These are phyloP conservation scores for Drosophila robusta DNA, from an alignment of 2,888 invertebrate species.

Conservation along the genomic window DNA sequence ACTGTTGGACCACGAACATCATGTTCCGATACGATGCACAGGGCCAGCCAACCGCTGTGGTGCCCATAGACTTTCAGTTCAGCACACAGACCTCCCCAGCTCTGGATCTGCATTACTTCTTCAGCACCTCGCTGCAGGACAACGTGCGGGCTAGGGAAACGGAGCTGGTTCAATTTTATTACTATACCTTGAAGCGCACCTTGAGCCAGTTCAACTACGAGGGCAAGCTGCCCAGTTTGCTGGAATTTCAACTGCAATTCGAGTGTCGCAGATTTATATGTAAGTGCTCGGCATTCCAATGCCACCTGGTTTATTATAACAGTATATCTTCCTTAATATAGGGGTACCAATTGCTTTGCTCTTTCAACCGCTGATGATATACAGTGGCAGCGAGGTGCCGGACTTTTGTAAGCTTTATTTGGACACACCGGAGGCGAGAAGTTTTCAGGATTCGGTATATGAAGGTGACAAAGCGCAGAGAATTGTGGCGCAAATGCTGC, in stretches of 20 bases:
- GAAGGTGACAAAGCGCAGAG: slow-evolving; percentile 70
- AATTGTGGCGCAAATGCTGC: slow-evolving; percentile 74
- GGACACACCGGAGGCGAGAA: slow-evolving; percentile 73
- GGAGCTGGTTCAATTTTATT: slow-evolving; percentile 76
- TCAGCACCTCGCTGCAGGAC: slow-evolving; percentile 72
- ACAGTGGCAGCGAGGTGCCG: slow-evolving; percentile 73
- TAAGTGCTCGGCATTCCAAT: not conserved
- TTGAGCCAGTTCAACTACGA: slow-evolving; percentile 49
- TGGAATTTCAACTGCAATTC: slow-evolving; percentile 58
- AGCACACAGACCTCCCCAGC: slow-evolving; percentile 71
- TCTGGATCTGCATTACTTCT: slow-evolving; percentile 78
- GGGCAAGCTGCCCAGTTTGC: slow-evolving; percentile 62
- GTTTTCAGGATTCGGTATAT: slow-evolving; percentile 79
- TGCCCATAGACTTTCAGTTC: slow-evolving; percentile 80
- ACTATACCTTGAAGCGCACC: slow-evolving; percentile 49
- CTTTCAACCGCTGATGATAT: slow-evolving; percentile 80
- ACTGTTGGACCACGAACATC: slow-evolving; percentile 79
- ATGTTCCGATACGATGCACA: slow-evolving; percentile 72
- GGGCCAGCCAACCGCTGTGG: slow-evolving; percentile 53
- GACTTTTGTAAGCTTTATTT: slow-evolving; percentile 77
- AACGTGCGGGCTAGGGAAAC: slow-evolving; percentile 61
- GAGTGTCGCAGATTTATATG: slow-evolving; percentile 56
- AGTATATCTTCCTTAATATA: slow-evolving; percentile 20
- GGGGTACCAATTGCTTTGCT: slow-evolving; percentile 74
- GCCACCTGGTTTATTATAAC: not conserved